Evolutionary conservation across 2,797 vertebrate genomes (phyloP).

Genomic region (Setipinna tenuifilis): DNA sequence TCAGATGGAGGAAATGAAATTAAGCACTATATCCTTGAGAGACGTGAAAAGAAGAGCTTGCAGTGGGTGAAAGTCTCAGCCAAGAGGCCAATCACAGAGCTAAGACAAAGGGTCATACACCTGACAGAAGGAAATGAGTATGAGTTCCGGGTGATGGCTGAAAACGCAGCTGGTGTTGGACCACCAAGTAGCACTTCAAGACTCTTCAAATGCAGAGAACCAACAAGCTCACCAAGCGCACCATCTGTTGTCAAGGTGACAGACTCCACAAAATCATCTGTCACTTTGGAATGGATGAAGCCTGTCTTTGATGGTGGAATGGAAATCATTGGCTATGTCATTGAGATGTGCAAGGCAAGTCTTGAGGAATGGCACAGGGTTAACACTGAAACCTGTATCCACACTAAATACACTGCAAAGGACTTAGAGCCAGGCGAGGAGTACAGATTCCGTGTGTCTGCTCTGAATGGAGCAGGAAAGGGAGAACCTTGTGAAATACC

Average conservation of each 20-base stretch:
- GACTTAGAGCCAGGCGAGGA: slow-evolving; percentile 90
- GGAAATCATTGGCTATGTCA: slow-evolving; percentile 96
- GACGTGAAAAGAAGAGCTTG: slow-evolving; percentile 97
- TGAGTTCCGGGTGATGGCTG: slow-evolving; percentile 97
- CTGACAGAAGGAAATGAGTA: slow-evolving; percentile 96
- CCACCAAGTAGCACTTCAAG: slow-evolving; percentile 90
- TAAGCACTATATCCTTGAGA: slow-evolving; percentile 94
- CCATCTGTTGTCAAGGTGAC: slow-evolving; percentile 91
- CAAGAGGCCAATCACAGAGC: slow-evolving; percentile 93
- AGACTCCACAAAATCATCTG: slow-evolving; percentile 93
- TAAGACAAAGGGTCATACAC: slow-evolving; percentile 88
- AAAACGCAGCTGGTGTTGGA: slow-evolving; percentile 93
- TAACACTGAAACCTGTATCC: slow-evolving; percentile 88
- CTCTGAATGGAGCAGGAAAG: slow-evolving; percentile 90
- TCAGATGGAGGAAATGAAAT: slow-evolving; percentile 96
- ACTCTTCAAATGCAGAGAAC: slow-evolving; percentile 95
- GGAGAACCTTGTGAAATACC: slow-evolving; percentile 89
- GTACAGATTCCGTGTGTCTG: slow-evolving; percentile 96
- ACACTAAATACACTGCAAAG: slow-evolving; percentile 87
- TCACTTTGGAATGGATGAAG: slow-evolving; percentile 93
- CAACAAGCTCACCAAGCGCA: slow-evolving; percentile 89
- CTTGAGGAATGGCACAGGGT: slow-evolving; percentile 97
- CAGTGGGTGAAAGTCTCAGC: slow-evolving; percentile 95
- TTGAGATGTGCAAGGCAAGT: slow-evolving; percentile 98
- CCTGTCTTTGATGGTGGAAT: slow-evolving; percentile 96